These are phyloP conservation scores for Pachypanchax playfairii DNA, from an alignment of 2,113 vertebrate genomes.

Conservation along the genomic window DNA sequence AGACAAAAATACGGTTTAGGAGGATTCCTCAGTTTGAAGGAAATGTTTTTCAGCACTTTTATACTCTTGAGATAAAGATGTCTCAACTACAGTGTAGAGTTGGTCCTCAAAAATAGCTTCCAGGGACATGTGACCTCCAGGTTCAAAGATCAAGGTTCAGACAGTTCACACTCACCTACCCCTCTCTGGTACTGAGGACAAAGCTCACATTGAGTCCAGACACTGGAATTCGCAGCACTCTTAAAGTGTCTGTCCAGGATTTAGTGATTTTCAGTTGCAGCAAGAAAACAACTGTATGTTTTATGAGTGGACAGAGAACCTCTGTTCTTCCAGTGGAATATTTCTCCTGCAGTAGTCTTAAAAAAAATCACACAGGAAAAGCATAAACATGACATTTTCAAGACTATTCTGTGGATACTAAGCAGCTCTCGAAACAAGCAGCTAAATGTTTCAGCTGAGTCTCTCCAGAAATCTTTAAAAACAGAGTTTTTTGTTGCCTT, in stretches of 20 bases:
- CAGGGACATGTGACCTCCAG: slow-evolving; percentile 60
- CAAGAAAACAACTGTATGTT: slow-evolving; percentile 28
- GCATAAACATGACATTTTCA: background rate
- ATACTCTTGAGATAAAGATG: slow-evolving; percentile 30
- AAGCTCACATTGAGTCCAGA: slow-evolving; percentile 69
- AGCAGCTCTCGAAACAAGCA: background rate
- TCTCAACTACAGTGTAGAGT: slow-evolving; percentile 28
- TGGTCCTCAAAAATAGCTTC: slow-evolving; percentile 61
- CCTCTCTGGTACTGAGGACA: slow-evolving; percentile 53
- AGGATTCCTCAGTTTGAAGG: slow-evolving; percentile 7
- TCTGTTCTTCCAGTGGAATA: slow-evolving; percentile 10
- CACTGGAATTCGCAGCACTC: slow-evolving; percentile 11
- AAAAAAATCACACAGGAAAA: slow-evolving; percentile 7
- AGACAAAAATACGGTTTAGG: background rate
- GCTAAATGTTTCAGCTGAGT: background rate
- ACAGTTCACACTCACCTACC: slow-evolving; percentile 56
- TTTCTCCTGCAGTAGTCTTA: background rate
- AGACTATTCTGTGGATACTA: background rate
- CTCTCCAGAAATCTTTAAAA: background rate
- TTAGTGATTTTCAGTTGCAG: slow-evolving; percentile 20
- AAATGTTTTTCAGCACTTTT: slow-evolving; percentile 28
- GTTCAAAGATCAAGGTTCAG: slow-evolving; percentile 56
- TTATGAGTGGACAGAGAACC: slow-evolving; percentile 10
- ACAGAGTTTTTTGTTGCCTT: background rate
- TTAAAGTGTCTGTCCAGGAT: slow-evolving; percentile 20